Base-by-base conservation (phyloP, 2,113 vertebrate genomes). In the Coptodon bakossiorum region DNA sequence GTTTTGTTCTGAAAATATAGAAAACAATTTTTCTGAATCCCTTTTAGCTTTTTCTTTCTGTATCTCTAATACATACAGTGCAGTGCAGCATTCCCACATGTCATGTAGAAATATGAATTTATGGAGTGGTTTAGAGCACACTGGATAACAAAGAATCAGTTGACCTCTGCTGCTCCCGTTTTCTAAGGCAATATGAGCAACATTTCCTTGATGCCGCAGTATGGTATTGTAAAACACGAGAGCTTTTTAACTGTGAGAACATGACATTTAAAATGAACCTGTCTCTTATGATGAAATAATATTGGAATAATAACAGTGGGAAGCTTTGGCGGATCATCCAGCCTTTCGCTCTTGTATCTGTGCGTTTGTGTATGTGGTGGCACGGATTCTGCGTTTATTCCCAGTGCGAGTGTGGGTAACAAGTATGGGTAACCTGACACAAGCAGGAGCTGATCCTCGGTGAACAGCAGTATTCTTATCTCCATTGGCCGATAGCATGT, bases 261-360 rank as follows among this genome's bases (percentile, higher is more conserved):
- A 78, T 80, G 13, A 83, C 76, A 84, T 91, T 83, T 45, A 80
- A 90, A 91, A 90, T 88, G 40, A 52, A 91, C 45, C 84, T 63
- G 17, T 17, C 45, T 71, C 43, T 22, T 54, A 16, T 5, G 34
- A 56, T 86, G 24, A 83, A 90, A 79, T 59, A 85, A 82, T 63
- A 43, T 88, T 86, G 81, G 45, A 82, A 80, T 85, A 48, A 82
- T 80, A 78, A 56, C 88, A 88, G 73, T 6, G 59, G 78, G 81
- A 76, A 80, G 80, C 66, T 50, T 2, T 76, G 81, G 53, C 0
- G 24, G 81, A 87, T 84, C 24, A 11, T 27, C 63, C 63, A 76
- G 22, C 31, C 11, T 34, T 24, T 24, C 7, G 7, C 36, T 63
- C n/a, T 45, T 24, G 38, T 50, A 16, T 59, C 19, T 53, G 43